Percentiles rank a stretch among this genome's conserved stretches.
phyloP scores from a whole-genome alignment of 2,113 vertebrate genomes.

The Puffinus mauretanicus region DNA sequence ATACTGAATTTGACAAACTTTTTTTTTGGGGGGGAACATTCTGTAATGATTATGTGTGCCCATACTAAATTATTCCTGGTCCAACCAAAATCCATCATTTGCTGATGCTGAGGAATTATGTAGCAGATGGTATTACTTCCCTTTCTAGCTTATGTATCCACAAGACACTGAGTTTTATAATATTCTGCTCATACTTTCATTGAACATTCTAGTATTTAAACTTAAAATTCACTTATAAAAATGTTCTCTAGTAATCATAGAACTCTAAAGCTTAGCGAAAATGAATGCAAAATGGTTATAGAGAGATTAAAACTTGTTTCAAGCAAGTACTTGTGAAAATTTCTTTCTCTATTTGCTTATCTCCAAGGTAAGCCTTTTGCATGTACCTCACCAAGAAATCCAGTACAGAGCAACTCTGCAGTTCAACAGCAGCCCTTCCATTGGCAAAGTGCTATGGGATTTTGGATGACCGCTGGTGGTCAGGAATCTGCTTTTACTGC shows the following conservation, averaged over 20 bases:
- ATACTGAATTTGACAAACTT: not conserved
- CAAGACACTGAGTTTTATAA: not conserved
- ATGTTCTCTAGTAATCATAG: not conserved
- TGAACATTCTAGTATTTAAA: not conserved
- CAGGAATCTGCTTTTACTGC: not conserved
- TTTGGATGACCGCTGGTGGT: not conserved
- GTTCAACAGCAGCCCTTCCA: not conserved
- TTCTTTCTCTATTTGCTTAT: not conserved
- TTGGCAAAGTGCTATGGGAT: not conserved
- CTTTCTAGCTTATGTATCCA: not conserved
- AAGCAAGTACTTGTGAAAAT: not conserved
- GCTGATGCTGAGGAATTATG: not conserved
- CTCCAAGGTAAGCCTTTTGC: not conserved
- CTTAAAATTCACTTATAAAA: slow-evolving; percentile 14
- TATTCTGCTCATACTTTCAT: not conserved
- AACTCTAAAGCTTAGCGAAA: not conserved
- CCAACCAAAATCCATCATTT: not conserved
- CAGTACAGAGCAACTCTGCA: not conserved
- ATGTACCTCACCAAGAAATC: not conserved
- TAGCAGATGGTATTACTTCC: not conserved
- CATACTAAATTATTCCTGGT: not conserved
- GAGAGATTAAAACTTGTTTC: slow-evolving; percentile 8
- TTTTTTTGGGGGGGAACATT: not conserved
- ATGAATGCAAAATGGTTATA: not conserved
- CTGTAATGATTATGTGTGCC: not conserved